Conservation (phyloP, 2,888 invertebrate species). For the Callinectes sapidus region DNA sequence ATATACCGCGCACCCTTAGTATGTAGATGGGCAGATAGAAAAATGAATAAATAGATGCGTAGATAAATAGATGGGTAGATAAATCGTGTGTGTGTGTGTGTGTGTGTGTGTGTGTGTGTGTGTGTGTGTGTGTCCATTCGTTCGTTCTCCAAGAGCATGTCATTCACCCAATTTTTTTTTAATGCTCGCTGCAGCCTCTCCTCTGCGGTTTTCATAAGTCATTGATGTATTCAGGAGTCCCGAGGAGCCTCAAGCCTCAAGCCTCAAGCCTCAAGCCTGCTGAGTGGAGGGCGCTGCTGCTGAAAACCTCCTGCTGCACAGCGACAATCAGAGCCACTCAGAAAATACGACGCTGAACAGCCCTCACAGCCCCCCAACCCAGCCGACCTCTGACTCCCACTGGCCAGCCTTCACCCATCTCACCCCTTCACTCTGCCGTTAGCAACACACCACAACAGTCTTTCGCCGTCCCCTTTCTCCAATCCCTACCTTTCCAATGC, state of each 20-base stretch:
- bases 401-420: background rate
- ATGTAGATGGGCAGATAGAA: background rate
- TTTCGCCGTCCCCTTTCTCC: too few relatives aligned
- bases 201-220: conserved; percentile 20
- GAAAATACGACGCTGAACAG: background rate
- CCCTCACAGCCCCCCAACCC: background rate
- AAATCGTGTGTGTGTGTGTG: background rate
- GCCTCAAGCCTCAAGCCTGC: background rate
- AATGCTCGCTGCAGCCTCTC: background rate
- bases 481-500: too few relatives aligned
- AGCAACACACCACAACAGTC: background rate
- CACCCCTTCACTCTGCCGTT: background rate
- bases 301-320: background rate
- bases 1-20: too few relatives aligned
- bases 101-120: background rate
- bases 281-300: background rate
- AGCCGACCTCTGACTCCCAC: background rate
- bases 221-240: conserved; percentile 13
- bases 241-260: background rate
- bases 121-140: background rate
- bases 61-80: conserved; percentile 1
- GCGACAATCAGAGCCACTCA: conserved; percentile 16
- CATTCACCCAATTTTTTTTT: background rate
- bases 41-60: conserved; percentile 2
- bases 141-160: background rate